Conservation (phyloP, 1,140 invertebrate species). For the Aplysia californica region DNA sequence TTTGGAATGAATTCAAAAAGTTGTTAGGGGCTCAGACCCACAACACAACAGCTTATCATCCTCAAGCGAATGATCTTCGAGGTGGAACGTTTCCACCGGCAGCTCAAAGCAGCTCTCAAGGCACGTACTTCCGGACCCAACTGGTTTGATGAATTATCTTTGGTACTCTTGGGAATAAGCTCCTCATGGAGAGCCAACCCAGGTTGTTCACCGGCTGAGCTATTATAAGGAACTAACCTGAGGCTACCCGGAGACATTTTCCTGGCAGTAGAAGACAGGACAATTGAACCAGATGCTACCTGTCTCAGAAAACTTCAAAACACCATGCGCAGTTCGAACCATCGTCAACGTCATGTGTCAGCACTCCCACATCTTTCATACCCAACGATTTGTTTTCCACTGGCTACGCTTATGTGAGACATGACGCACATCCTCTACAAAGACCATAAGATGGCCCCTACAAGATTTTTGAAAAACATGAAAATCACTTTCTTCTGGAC, state of each 20-base stretch:
- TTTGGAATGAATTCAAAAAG: conserved; percentile 5
- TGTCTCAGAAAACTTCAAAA: not conserved
- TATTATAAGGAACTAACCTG: conserved; percentile 23
- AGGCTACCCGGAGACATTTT: conserved; percentile 26
- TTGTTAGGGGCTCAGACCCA: conserved; percentile 7
- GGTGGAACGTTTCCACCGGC: conserved; percentile 29
- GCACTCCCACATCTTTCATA: too few relatives aligned
- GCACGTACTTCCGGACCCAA: not conserved
- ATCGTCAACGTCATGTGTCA: too few relatives aligned
- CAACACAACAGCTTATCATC: conserved; percentile 24
- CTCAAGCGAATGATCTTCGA: conserved; percentile 1
- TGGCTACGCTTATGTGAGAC: too few relatives aligned
- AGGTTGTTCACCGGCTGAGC: conserved; percentile 14
- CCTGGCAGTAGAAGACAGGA: not conserved
- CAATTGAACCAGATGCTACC: not conserved
- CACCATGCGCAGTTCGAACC: too few relatives aligned
- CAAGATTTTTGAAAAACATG: too few relatives aligned
- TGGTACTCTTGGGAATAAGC: conserved; percentile 24
- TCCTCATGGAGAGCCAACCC: conserved; percentile 11
- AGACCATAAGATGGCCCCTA: too few relatives aligned
- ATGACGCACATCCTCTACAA: too few relatives aligned
- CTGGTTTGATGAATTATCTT: conserved; percentile 2
- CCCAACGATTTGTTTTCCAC: too few relatives aligned
- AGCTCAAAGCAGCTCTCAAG: conserved; percentile 26
- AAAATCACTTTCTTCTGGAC: too few relatives aligned